Conservation (phyloP, 2,888 invertebrate genomes). For the Ptychoptera albimana region DNA sequence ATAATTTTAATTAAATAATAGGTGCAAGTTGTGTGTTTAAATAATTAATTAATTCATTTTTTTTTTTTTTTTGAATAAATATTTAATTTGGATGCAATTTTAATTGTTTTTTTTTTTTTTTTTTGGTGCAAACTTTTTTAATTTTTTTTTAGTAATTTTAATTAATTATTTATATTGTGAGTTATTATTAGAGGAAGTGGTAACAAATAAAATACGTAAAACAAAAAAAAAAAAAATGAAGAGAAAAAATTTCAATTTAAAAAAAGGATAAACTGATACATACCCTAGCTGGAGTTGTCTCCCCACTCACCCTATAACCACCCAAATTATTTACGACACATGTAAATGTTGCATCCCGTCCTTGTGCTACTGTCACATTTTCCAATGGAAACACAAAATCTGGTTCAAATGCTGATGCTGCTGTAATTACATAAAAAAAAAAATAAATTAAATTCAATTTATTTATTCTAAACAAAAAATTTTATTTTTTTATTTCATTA, state of each 20-base stretch:
- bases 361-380: slow-evolving; percentile 62
- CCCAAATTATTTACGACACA: slow-evolving; percentile 64
- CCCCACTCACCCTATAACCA: slow-evolving; percentile 81
- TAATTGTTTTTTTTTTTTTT: neutral
- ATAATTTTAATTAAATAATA: no score
- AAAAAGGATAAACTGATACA: slow-evolving; percentile 40
- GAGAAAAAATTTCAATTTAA: neutral
- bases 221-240: neutral
- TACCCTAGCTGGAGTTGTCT: slow-evolving; percentile 70
- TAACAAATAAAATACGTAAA: neutral
- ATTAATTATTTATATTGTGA: slow-evolving; percentile 2
- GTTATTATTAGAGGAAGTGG: neutral
- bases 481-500: no score
- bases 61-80: neutral
- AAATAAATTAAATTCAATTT: no score
- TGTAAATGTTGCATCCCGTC: slow-evolving; percentile 61
- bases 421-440: no score
- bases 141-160: slow-evolving; percentile 2
- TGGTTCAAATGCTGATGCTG: slow-evolving; percentile 52
- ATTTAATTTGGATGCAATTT: neutral
- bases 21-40: no score
- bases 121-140: slow-evolving; percentile 1
- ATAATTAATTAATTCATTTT: neutral
- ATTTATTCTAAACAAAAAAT: no score
- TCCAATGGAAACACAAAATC: slow-evolving; percentile 58